Conservation (phyloP, 2,888 invertebrate genomes). For the Cabera pusaria region DNA sequence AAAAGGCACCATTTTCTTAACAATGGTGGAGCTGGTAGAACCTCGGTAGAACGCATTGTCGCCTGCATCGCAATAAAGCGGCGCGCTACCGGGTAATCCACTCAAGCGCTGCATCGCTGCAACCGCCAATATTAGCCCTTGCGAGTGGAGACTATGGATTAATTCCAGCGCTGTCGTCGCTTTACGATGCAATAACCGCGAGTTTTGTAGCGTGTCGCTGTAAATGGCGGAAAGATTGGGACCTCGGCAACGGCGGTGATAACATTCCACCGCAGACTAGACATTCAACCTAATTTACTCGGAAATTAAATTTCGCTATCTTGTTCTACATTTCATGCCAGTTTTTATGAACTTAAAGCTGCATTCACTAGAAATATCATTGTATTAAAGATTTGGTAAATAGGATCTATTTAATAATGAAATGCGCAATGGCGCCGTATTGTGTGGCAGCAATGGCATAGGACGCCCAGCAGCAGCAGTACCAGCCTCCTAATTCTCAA, state of each 20-base stretch:
- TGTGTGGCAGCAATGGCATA: no score
- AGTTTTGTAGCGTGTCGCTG: conserved; percentile 16
- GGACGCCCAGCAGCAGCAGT: no score
- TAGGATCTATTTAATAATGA: no score
- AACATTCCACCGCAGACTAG: conserved; percentile 4
- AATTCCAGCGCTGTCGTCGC: conserved; percentile 43
- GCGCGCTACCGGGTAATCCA: conserved; percentile 25
- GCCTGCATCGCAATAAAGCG: conserved; percentile 33
- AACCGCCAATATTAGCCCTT: conserved; percentile 45
- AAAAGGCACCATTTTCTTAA: conserved; percentile 35
- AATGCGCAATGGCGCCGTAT: no score
- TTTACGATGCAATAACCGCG: conserved; percentile 31
- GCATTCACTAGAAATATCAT: no score
- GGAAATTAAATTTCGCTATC: no score
- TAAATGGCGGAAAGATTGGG: conserved; percentile 12
- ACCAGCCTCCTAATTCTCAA: no score
- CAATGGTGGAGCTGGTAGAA: no score
- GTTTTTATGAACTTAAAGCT: no score
- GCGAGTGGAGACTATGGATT: conserved; percentile 30
- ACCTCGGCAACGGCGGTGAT: conserved; percentile 11
- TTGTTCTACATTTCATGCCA: no score
- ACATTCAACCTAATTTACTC: conserved; percentile 2
- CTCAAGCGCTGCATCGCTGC: conserved; percentile 37
- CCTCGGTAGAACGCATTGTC: conserved; percentile 18
- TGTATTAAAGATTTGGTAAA: no score